Conservation (phyloP, 2,888 invertebrate species). For the Sphaerophoria taeniata region DNA sequence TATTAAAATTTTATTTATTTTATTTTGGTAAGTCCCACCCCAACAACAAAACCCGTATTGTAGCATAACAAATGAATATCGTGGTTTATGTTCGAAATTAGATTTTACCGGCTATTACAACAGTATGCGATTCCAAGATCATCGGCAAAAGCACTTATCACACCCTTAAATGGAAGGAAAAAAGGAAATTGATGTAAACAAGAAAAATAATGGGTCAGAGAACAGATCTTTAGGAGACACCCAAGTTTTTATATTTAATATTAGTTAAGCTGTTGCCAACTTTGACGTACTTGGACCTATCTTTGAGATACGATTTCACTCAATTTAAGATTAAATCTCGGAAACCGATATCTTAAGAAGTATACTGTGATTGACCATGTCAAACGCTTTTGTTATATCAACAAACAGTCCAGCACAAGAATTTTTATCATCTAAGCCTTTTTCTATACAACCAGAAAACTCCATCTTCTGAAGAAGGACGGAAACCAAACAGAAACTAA, state of each 20-base stretch:
- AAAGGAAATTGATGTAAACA: not conserved
- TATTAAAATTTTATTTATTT: not conserved
- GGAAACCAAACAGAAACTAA: not conserved
- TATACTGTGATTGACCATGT: not conserved
- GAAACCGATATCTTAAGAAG: not conserved
- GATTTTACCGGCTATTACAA: not conserved
- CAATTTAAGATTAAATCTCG: not conserved
- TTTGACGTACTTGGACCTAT: not conserved
- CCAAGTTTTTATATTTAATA: not conserved
- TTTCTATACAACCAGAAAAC: not conserved
- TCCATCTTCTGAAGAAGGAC: not conserved
- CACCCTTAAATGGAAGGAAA: not conserved
- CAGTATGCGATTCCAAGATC: not conserved
- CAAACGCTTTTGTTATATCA: not conserved
- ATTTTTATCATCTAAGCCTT: not conserved
- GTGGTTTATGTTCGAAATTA: not conserved
- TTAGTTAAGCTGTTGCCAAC: not conserved
- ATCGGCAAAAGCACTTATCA: not conserved
- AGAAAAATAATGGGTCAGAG: not conserved
- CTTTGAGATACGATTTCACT: not conserved
- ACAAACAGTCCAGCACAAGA: not conserved
- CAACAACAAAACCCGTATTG: not conserved
- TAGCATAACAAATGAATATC: not conserved
- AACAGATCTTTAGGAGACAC: not conserved
- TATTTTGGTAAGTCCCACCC: not conserved